phyloP scores from a whole-genome alignment of 2,888 invertebrate genomes.

The Chloromyia formosa region DNA sequence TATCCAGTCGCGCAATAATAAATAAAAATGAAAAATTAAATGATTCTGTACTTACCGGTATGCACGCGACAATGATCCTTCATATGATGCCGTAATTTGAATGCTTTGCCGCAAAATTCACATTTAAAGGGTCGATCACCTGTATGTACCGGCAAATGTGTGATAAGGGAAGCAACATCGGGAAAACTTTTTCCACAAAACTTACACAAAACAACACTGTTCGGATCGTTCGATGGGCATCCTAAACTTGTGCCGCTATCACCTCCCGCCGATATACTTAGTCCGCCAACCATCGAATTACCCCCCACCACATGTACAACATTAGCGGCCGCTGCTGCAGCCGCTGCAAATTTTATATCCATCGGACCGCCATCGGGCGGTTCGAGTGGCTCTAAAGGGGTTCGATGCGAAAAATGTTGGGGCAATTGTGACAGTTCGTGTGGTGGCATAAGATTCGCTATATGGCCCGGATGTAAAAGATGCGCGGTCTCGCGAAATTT shows the following conservation, averaged over 20 bases:
- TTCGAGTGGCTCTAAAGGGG: conserved; percentile 58
- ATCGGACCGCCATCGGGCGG: conserved; percentile 58
- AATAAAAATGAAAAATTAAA: conserved; percentile 5
- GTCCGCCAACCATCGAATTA: conserved; percentile 46
- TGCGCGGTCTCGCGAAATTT: conserved; percentile 80
- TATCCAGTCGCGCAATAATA: background rate
- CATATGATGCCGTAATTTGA: conserved; percentile 92
- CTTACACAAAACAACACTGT: conserved; percentile 86
- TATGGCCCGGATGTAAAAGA: conserved; percentile 74
- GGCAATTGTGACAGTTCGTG: conserved; percentile 60
- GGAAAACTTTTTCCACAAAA: conserved; percentile 93
- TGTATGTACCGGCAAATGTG: conserved; percentile 88
- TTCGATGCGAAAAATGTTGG: conserved; percentile 63
- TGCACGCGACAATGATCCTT: conserved; percentile 94
- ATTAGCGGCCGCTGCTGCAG: conserved; percentile 65
- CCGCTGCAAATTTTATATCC: conserved; percentile 55
- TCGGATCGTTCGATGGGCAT: conserved; percentile 67
- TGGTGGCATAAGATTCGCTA: conserved; percentile 63
- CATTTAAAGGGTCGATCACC: conserved; percentile 92
- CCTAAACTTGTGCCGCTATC: conserved; percentile 49
- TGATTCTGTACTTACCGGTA: conserved; percentile 70
- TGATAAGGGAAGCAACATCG: conserved; percentile 86
- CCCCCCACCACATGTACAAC: conserved; percentile 54
- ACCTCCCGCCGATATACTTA: conserved; percentile 51
- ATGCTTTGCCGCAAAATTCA: conserved; percentile 93